Base-by-base conservation (phyloP, 1,140 invertebrate species). In the Lutraria rhynchaena region DNA sequence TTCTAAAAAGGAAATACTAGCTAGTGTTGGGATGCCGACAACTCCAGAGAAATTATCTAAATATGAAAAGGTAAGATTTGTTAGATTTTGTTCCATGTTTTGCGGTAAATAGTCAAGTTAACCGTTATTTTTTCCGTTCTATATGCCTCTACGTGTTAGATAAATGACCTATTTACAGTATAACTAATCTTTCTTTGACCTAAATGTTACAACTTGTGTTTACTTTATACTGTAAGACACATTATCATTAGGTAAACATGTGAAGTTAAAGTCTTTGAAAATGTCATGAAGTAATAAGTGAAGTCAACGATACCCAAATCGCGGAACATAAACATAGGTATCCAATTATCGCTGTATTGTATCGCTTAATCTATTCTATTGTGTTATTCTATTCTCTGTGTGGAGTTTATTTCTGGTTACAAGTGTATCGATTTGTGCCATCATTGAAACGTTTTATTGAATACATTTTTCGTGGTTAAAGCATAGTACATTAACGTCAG, bases 11-110 rank as follows among this genome's bases (percentile, higher is more conserved):
- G 33, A 17, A 41, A 44, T 22, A 3, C 24, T 53, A 44, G 27
- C 1, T 69, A 51, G 27, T 63, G 17, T 29, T 1, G 53, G 13
- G 53, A 88, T 88, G 87, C 87, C 87, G 37, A 81, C 80, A 63
- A 85, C 87, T 13, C 71, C 83, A 33, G 87, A 88, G 29, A 83
- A 85, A 71, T 77, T 88, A 37, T 83, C 71, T 31, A 88, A 85
- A 80, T 88, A 88, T 83, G 86, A 87, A 75, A 88, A 87, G 84
- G 87, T 88, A 76, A 69, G 82, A 78, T 17, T 55, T 46, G 49
- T 22, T 46, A 7, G 24, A 24, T 9, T n/a, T 5, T 24, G 31
- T 65, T 70, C 60, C 46, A 9, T 9, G n/a, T 55, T 31, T 17
- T 41, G 19, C 70, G 33, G 24, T 60, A n/a, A 55, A 61, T 58